Evolutionary conservation across 2,888 invertebrate species (phyloP), one percentile per base, ranked within the genome.

Genomic region (Allophyes oxyacanthae): DNA sequence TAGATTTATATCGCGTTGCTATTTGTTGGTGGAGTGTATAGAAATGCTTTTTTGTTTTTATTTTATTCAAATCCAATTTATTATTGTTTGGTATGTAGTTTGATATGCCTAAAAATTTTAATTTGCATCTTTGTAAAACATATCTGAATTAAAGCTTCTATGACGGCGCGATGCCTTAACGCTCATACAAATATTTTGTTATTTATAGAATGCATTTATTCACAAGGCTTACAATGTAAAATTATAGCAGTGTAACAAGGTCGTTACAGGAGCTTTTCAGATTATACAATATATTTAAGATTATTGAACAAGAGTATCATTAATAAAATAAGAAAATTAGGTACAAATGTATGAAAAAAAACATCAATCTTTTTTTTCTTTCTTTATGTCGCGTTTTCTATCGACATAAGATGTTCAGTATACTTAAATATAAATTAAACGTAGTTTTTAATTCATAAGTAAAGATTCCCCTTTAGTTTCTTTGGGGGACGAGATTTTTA

Each of bases 131-230:
- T 41, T 50, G 9, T 49, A 43, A 68, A 56, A 68, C 64, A 40
- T 37, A 37, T 38, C 41, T 28, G n/a, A 42, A 42, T 61, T 56
- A 72, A 89, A 89, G 90, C 86, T 90, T 89, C 88, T 88, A 87
- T 84, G 79, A 82, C 86, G 85, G 79, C 72, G 77, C 86, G 85
- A 79, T 72, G 77, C 83, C 83, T 85, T 79, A 61, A 72, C 78
- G 61, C 63, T 56, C 54, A 68, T 44, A 15, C 20, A 45, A 46
- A 51, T 15, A 3, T n/a, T 14, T 10, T 45, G 30, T 38, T 26
- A 9, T 14, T 13, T 26, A 25, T 14, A 14, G 10, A 13, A 41
- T 45, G 14, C 32, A 54, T 34, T 13, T 25, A 30, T 50, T 41
- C 33, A 52, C 46, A 59, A 56, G 14, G 46, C 36, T 54, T 51